Evolutionary conservation across 2,888 invertebrate species (phyloP), one percentile per base, ranked within the genome.

Genomic region (Drosophila subsilvestris): DNA sequence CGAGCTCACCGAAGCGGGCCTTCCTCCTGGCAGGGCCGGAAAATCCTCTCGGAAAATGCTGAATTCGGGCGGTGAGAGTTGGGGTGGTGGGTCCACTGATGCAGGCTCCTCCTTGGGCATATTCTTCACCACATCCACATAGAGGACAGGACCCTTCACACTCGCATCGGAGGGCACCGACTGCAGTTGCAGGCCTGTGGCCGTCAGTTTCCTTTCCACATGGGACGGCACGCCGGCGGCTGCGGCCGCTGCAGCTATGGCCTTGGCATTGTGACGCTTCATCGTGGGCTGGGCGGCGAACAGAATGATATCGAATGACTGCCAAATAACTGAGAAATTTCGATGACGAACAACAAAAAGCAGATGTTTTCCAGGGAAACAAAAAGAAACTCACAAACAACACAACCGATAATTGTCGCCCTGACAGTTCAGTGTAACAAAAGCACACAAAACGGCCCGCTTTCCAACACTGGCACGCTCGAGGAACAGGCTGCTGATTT

Each of bases 61-160:
- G n/a, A 85, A 87, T 9, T 74, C 72, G 1, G 60, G 51, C 0
- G 63, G 17, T 3, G 44, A 10, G 0, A 57, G 63, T 1, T 53
- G 42, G 8, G 72, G 63, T 1, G 73, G 61, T 6, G 68, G 63
- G 1, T 45, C 29, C 1, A 58, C 42, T 2, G 54, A 47, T 8
- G 68, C 37, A 0, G 45, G 2, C 7, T 74, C 69, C 8, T 51
- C 6, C 6, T 60, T 70, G 17, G 66, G 32, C 70, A 71, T 71
- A 14, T 80, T 80, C 59, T 80, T 80, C 0, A 76, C 82, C 57
- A 85, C 83, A 73, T 85, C 86, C 60, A 80, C 86, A 17, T 85
- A 85, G 1, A 85, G 32, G 6, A 63, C 17, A 12, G 75, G 27
- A 1, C 37, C n/a, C 42, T 20, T 59, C 58, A 43, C 25, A 74